Evolutionary conservation across 2,113 vertebrate genomes (phyloP), one percentile per base, ranked within the genome.

Genomic region (Falcunculus frontatus): DNA sequence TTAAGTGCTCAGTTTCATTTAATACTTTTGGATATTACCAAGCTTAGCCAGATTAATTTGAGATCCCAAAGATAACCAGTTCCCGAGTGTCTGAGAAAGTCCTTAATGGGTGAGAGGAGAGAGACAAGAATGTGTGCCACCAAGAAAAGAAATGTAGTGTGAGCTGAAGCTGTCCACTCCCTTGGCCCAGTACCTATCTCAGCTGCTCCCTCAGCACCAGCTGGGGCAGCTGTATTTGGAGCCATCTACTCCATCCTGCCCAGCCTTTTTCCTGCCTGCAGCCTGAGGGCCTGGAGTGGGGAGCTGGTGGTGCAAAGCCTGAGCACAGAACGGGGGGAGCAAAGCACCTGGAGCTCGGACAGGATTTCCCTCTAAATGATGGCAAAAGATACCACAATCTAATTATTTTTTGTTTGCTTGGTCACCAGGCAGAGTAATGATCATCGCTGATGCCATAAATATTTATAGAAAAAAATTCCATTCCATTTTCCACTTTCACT

Each of bases 171-270:
- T 6, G 2, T 19, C 42, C 1, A 6, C 19, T 67, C 15, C 15
- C 47, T 70, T 67, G 32, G 22, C 19, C 75, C 1, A 0, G 29
- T 49, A 52, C 35, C 11, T 33, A 11, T 47, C 44, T 49, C 47
- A 33, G 18, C 35, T 50, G 16, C 25, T 74, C 11, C 32, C 35
- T 64, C 9, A 6, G 18, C 13, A 23, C 6, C 8, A 21, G 14
- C 42, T 68, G 1, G 3, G 33, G 42, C 10, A 26, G 10, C 50
- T 85, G 10, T 4, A 2, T 20, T 7, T 44, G 63, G 32, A 44
- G 60, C 25, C 1, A 2, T 30, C 60, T n/a, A 30, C 21, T 29
- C 11, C 2, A 0, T 5, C 6, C 1, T 8, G 9, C 35, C 53
- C 63, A 60, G 50, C 30, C 64, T 56, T 39, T 52, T 41, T 33